These are phyloP conservation scores for Musca vetustissima DNA, from an alignment of 1,140 invertebrate genomes.

Conservation along the genomic window DNA sequence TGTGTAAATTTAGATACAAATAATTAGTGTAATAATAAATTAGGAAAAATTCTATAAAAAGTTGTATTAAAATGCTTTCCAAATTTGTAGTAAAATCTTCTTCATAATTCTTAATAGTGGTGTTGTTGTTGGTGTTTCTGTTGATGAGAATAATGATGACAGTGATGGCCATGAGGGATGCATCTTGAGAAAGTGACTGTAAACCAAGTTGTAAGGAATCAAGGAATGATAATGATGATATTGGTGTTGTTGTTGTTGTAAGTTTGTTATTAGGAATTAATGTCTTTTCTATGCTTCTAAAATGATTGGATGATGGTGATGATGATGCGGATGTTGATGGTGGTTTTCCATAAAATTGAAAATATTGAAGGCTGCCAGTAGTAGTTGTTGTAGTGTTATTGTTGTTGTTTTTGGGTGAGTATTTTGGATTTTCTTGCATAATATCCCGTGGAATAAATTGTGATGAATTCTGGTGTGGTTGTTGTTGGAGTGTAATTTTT, in stretches of 20 bases:
- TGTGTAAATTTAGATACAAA: slow-evolving; percentile 45
- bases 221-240: slow-evolving; percentile 17
- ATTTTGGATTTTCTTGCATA: neutral
- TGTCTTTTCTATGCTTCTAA: slow-evolving; percentile 26
- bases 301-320: slow-evolving; percentile 1
- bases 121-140: neutral
- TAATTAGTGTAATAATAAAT: slow-evolving; percentile 45
- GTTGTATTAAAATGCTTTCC: slow-evolving; percentile 20
- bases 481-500: no score
- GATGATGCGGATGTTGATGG: no score
- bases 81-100: slow-evolving; percentile 14
- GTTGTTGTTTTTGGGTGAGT: neutral
- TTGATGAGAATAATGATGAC: neutral
- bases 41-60: slow-evolving; percentile 33
- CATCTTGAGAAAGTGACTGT: neutral
- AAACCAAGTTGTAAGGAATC: neutral
- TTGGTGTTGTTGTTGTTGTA: neutral
- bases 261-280: slow-evolving; percentile 6
- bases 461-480: no score
- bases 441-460: neutral
- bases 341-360: neutral
- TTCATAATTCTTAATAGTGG: neutral
- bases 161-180: neutral
- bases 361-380: slow-evolving; percentile 2
- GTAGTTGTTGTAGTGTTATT: no score